Conservation (phyloP, 2,797 vertebrate species). For the Anguilla obscura region DNA sequence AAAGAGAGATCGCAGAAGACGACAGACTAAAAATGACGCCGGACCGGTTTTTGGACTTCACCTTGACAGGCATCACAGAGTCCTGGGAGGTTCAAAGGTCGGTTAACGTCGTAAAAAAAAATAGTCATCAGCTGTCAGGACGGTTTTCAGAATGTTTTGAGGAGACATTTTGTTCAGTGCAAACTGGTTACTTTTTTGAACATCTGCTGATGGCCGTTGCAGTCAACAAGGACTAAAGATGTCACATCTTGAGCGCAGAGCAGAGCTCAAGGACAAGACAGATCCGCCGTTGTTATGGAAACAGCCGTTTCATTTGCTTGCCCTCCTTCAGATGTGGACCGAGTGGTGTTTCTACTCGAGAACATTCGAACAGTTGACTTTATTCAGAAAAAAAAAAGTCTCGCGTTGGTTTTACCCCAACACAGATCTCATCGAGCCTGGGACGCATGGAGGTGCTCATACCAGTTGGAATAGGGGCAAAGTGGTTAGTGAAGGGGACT, state of each 20-base stretch:
- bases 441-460: background rate
- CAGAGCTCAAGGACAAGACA: background rate
- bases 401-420: background rate
- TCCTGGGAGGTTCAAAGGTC: background rate
- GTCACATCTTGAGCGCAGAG: background rate
- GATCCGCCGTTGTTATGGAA: background rate
- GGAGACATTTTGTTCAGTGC: background rate
- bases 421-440: background rate
- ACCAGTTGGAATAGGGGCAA: too few relatives aligned
- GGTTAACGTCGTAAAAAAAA: background rate
- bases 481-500: background rate
- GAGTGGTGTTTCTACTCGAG: background rate
- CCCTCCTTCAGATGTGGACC: background rate
- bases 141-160: background rate
- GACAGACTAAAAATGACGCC: background rate
- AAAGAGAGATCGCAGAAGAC: background rate
- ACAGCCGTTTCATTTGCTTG: background rate
- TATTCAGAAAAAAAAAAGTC: background rate
- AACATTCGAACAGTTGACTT: background rate
- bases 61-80: background rate
- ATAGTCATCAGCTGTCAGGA: background rate
- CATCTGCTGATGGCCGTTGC: background rate
- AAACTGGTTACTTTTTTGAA: background rate
- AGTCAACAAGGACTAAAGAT: background rate
- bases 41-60: background rate